Percentiles rank a stretch among this genome's conserved stretches.
Evolutionary conservation across 2,113 vertebrate genomes (phyloP).

Genomic region (Mirounga angustirostris): DNA sequence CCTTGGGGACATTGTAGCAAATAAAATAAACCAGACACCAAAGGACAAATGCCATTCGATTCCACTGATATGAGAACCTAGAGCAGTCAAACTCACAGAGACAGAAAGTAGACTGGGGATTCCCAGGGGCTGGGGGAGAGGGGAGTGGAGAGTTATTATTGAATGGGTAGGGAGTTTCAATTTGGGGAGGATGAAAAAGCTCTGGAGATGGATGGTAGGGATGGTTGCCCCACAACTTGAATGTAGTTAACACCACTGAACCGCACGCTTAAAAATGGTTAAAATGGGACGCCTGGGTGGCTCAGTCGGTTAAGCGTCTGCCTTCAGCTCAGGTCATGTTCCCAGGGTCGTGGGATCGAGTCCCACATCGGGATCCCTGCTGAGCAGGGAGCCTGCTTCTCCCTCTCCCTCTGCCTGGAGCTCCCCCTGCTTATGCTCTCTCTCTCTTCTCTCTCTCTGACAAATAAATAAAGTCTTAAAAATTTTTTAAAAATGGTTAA

Average conservation of each 20-base stretch:
- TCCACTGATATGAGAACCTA: background rate
- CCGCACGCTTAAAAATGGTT: background rate
- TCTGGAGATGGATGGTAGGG: background rate
- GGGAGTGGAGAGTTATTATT: background rate
- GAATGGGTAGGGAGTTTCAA: background rate
- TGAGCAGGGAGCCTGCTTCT: too few relatives aligned
- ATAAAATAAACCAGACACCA: background rate
- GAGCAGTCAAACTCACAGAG: background rate
- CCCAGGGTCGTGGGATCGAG: too few relatives aligned
- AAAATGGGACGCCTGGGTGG: background rate
- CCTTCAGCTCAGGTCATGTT: too few relatives aligned
- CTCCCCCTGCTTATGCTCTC: too few relatives aligned
- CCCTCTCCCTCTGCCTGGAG: too few relatives aligned
- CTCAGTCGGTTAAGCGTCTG: too few relatives aligned
- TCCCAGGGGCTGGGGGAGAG: background rate
- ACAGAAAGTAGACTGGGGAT: background rate
- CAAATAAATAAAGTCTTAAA: too few relatives aligned
- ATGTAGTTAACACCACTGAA: background rate
- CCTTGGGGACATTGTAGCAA: background rate
- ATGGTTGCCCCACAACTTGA: rapidly evolving
- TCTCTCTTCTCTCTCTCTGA: too few relatives aligned
- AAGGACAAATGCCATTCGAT: background rate
- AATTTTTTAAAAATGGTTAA: background rate
- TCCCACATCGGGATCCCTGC: too few relatives aligned
- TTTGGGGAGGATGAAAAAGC: background rate